Conservation (phyloP, 2,113 vertebrate species). For the Pelvicachromis taeniatus region DNA sequence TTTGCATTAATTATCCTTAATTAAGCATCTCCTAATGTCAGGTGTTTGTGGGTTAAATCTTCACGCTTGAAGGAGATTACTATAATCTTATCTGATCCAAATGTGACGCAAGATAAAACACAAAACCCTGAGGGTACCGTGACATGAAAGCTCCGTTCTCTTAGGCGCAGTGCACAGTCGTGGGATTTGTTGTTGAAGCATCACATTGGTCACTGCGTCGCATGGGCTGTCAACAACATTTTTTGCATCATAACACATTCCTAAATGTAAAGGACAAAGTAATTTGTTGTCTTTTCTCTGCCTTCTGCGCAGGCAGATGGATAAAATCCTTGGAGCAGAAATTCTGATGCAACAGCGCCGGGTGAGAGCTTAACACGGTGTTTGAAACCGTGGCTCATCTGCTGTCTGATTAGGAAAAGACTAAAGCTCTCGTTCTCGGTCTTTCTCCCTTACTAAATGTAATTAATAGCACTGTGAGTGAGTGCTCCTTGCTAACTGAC, state of each 20-base stretch:
- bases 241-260: not conserved
- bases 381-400: not conserved
- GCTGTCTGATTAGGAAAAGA: not conserved
- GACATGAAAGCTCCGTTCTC: not conserved
- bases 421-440: not conserved
- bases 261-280: not conserved
- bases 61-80: not conserved
- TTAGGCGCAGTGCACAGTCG: not conserved
- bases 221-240: not conserved
- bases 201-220: not conserved
- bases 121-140: not conserved
- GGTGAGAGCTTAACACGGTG: not conserved
- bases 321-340: not conserved
- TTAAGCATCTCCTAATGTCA: not conserved
- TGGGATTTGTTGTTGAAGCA: not conserved
- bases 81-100: slow-evolving; percentile 7
- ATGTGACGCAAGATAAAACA: not conserved
- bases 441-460: not conserved
- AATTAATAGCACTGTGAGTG: not conserved
- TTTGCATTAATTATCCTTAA: not conserved
- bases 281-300: not conserved
- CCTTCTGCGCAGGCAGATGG: not conserved
- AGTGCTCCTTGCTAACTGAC: not conserved
- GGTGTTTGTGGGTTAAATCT: slow-evolving; percentile 1
- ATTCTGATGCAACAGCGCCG: not conserved